Evolutionary conservation across 2,113 vertebrate species (phyloP), one percentile per base, ranked within the genome.

Genomic region (Noctilio leporinus): DNA sequence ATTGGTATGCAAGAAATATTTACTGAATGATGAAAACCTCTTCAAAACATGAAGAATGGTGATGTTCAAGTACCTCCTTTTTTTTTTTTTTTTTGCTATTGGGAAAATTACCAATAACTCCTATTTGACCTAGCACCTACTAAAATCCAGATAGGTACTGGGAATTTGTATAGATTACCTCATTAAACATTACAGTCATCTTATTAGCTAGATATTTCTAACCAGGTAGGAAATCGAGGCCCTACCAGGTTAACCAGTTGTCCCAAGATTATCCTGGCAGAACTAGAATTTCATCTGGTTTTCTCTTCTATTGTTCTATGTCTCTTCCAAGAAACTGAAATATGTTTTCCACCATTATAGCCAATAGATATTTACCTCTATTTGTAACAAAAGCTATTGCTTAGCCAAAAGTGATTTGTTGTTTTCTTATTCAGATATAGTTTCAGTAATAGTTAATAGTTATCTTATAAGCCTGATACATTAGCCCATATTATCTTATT

Each of bases 291-390:
- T 35, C 69, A 94, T 28, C 4, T 40, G 45, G 19, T 94, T 95
- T 93, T 93, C 22, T 78, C 33, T 82, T 82, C 38, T 81, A 2
- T 93, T 75, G 53, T 89, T 40, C 26, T 72, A 57, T 19, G 24
- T 33, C 43, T 62, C 64, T 95, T 93, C 55, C 51, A 89, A 88
- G 69, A 93, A 96, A 87, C 16, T 57, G 40, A 93, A 92, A 67
- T 95, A 5, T 59, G 5, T 4, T 90, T 94, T 93, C 47, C n/a
- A 89, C 30, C 7, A 40, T 88, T 77, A 81, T 8, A 51, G 33
- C 33, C 35, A 89, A 17, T 57, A 83, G 59, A 47, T 22, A 28
- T 33, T 72, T 86, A 93, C 55, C 30, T 78, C 89, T 91, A 72
- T 95, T 95, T 86, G 55, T 80, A 33, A 65, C 59, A 81, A 65